phyloP scores from a whole-genome alignment of 1,140 invertebrate genomes.

The Microplitis mediator region DNA sequence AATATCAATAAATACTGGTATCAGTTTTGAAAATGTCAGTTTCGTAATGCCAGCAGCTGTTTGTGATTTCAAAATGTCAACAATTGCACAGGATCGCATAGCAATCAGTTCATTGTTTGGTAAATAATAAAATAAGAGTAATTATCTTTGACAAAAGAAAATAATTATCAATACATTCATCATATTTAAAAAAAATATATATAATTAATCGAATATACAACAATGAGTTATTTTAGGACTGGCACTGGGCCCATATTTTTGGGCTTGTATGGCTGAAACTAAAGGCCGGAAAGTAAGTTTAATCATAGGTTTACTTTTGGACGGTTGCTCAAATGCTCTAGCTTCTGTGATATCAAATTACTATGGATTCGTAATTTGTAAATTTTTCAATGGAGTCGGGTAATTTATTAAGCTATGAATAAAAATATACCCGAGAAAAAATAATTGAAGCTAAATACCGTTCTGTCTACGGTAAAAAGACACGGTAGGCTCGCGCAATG shows the following conservation, averaged over 20 bases:
- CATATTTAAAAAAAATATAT: too few relatives aligned
- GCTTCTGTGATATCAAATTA: slow-evolving; percentile 65
- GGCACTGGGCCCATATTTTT: slow-evolving; percentile 67
- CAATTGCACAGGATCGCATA: slow-evolving; percentile 63
- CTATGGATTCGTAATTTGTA: slow-evolving; percentile 61
- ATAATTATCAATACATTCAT: too few relatives aligned
- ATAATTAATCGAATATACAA: background rate
- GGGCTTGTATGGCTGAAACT: slow-evolving; percentile 66
- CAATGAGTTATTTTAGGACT: slow-evolving; percentile 57
- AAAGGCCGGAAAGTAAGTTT: slow-evolving; percentile 62
- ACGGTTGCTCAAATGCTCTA: slow-evolving; percentile 59
- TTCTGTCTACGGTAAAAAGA: too few relatives aligned
- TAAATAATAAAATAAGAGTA: slow-evolving; percentile 31
- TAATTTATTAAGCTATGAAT: slow-evolving; percentile 46
- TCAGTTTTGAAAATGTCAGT: slow-evolving; percentile 49
- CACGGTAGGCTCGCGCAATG: too few relatives aligned
- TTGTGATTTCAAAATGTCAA: slow-evolving; percentile 65
- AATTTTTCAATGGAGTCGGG: slow-evolving; percentile 68
- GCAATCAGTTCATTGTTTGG: slow-evolving; percentile 57
- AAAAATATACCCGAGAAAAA: background rate
- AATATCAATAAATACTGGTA: slow-evolving; percentile 64
- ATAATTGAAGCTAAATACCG: too few relatives aligned
- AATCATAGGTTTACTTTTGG: slow-evolving; percentile 60
- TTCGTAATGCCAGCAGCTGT: slow-evolving; percentile 67
- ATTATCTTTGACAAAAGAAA: background rate